Evolutionary conservation across 2,113 vertebrate genomes (phyloP), one percentile per base, ranked within the genome.

Genomic region (Mionectes macconnelli): DNA sequence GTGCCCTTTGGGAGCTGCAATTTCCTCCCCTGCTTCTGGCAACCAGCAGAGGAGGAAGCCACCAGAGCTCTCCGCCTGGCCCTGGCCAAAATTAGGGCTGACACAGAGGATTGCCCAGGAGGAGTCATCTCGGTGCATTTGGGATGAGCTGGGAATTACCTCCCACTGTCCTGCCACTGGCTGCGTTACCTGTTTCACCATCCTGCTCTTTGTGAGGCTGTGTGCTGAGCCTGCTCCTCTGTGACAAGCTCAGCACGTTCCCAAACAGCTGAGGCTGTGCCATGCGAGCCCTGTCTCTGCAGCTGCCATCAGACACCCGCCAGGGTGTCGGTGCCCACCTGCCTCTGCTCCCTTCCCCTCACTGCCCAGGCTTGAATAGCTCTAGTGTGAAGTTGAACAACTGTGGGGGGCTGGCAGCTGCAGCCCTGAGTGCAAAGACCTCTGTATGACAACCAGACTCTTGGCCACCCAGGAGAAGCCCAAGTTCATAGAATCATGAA

Each of bases 351-450:
- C 72, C 33, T 57, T 45, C 69, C 77, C 23, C 35, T 37, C 42
- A 20, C 21, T 10, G 33, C 44, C 3, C 2, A 8, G 87, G 20
- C 16, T 0, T 96, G 57, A 96, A 96, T 92, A 23, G 81, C 23
- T 37, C 67, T 90, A 92, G 57, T 95, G 90, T 97, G 90, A 40
- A 15, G 78, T 49, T 10, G 45, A 89, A 76, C 96, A 96, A 52
- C 94, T 96, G 96, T 27, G 3, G 13, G 50, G 50, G 24, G 14
- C 19, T 76, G 89, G 84, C 94, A 96, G 90, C 95, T 95, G 95
- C 86, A 31, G 50, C 52, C 30, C 63, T 11, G 3, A 8, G 23
- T 17, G 45, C 47, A 33, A 37, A 25, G 28, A 27, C 10, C 0
- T 53, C 50, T n/a, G 21, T 9, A 21, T 50, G 22, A 19, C 55